Evolutionary conservation across 2,113 vertebrate genomes (phyloP), one percentile per base, ranked within the genome.

Genomic region (Nannospalax galili): DNA sequence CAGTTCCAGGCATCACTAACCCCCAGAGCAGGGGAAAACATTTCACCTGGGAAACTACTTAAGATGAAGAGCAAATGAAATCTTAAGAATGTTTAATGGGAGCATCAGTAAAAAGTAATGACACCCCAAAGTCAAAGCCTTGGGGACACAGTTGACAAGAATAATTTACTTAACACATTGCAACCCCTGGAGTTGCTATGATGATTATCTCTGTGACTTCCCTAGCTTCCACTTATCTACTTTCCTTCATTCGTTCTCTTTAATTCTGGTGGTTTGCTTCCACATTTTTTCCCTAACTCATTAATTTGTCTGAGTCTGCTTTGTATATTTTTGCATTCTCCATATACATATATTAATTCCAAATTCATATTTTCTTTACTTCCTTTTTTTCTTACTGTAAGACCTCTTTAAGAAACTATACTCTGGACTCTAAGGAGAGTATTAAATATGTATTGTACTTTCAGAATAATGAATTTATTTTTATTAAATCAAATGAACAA

Each of bases 61-160:
- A 65, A 92, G 60, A 80, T 88, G 60, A 95, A 92, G 78, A 92
- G 58, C 62, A 74, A 95, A 88, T 45, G 69, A 75, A 93, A 79
- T 69, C 60, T 88, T 45, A 45, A 40, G 45, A 84, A 87, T 42
- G 26, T 82, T 78, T 72, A 70, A 52, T 2, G 73, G 32, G 24
- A 91, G 15, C 65, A 88, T 30, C 5, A 62, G 58, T 74, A 91
- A 94, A 79, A 75, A 91, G 45, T 79, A 89, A 91, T 32, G 60
- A 80, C 58, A 91, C 42, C 67, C 67, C 64, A 45, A 91, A 84
- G 69, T 82, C 58, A 58, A n/a, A 67, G 48, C n/a, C 79, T 87
- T 74, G 45, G 42, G 84, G 48, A 45, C 40, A 45, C 0, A 45
- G 74, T 32, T 89, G 84, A 60, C 70, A 75, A 91, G 90, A 93